Evolutionary conservation across 2,113 vertebrate genomes (phyloP).

Genomic region (Gorsachius goisagi): DNA sequence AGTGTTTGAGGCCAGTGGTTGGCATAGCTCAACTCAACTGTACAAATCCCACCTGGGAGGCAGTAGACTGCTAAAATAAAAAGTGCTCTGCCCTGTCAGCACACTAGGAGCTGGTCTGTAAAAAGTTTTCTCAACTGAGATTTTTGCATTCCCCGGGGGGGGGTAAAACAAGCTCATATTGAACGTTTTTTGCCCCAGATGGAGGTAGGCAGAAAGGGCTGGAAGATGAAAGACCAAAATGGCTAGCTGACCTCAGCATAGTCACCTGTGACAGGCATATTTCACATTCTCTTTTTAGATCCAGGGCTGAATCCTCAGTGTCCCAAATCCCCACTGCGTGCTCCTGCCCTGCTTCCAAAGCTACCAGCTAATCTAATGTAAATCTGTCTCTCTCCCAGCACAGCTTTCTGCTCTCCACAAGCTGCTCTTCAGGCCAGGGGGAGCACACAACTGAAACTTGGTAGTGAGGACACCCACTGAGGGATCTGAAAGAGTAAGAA

Average conservation of each 20-base stretch:
- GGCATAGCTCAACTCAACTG: neutral
- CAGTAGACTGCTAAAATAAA: neutral
- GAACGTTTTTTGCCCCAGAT: neutral
- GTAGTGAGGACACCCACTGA: neutral
- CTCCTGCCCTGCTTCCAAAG: slow-evolving; percentile 32
- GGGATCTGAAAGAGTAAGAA: neutral
- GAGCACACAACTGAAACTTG: neutral
- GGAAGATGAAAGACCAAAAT: neutral
- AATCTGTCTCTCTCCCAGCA: slow-evolving; percentile 20
- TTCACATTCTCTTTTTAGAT: neutral
- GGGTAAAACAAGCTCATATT: neutral
- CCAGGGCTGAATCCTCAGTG: neutral
- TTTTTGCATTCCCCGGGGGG: neutral
- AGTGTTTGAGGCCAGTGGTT: neutral
- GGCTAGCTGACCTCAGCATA: neutral
- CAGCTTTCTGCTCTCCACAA: neutral
- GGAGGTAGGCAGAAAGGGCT: neutral
- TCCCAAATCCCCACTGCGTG: slow-evolving; percentile 4
- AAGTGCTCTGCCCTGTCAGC: neutral
- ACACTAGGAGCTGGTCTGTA: neutral
- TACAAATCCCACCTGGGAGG: neutral
- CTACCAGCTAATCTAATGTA: slow-evolving; percentile 40
- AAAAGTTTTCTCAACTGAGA: neutral
- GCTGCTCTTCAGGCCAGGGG: neutral
- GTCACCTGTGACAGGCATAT: neutral